These are phyloP conservation scores for Cosmorhoe ocellata DNA, from an alignment of 2,888 invertebrate genomes.

Conservation along the genomic window DNA sequence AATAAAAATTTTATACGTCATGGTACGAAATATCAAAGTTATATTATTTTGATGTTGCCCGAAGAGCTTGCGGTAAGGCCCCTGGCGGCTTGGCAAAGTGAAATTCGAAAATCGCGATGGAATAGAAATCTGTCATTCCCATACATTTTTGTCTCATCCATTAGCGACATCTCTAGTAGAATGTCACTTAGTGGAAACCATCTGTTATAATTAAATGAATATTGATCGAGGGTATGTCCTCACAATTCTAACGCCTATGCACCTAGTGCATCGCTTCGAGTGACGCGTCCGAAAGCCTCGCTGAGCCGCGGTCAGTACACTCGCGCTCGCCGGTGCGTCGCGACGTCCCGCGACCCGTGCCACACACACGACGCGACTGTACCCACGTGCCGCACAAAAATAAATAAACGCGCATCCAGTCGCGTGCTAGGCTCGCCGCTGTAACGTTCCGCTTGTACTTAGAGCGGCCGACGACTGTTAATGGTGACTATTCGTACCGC, in stretches of 20 bases:
- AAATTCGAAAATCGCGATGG: no score
- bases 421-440: conserved; percentile 18
- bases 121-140: no score
- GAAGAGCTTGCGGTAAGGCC: no score
- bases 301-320: conserved; percentile 69
- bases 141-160: no score
- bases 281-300: conserved; percentile 58
- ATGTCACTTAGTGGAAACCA: no score
- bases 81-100: no score
- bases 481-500: conserved; percentile 15
- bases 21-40: no score
- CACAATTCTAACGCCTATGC: conserved; percentile 64
- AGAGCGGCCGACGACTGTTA: conserved; percentile 11
- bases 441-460: conserved; percentile 8
- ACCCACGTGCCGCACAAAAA: conserved; percentile 62
- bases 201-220: conserved; percentile 27
- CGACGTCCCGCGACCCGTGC: conserved; percentile 51
- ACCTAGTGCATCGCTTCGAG: conserved; percentile 58
- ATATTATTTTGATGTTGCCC: no score
- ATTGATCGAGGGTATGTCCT: conserved; percentile 47
- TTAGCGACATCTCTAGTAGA: no score
- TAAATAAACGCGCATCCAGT: conserved; percentile 50
- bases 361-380: conserved; percentile 44
- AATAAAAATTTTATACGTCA: no score
- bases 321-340: conserved; percentile 68